Conservation (phyloP, 2,113 vertebrate species). For the Cheilinus undulatus region DNA sequence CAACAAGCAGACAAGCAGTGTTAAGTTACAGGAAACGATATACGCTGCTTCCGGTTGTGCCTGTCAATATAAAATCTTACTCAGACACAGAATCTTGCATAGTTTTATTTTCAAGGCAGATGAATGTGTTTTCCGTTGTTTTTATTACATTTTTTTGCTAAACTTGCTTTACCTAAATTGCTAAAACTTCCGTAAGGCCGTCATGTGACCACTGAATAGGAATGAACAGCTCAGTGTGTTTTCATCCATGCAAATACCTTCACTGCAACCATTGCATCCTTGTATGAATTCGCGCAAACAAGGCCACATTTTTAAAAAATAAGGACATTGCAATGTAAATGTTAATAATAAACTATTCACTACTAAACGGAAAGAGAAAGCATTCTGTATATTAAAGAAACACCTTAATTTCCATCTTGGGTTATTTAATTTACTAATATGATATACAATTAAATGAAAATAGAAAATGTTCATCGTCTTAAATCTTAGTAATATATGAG, state of each 20-base stretch:
- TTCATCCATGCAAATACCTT: constrained; percentile 1
- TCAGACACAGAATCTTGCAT: fast-evolving
- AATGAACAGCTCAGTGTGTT: constrained; percentile 12
- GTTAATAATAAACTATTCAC: too few species aligned
- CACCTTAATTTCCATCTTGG: too few species aligned
- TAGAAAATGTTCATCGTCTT: too few species aligned
- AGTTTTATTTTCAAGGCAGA: constrained; percentile 4
- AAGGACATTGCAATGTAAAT: too few species aligned
- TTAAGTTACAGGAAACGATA: fast-evolving
- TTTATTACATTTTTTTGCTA: not conserved
- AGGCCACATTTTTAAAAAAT: too few species aligned
- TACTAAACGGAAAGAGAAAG: too few species aligned
- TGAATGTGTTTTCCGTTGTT: not conserved
- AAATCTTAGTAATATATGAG: too few species aligned
- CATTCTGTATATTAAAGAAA: too few species aligned
- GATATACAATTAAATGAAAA: too few species aligned
- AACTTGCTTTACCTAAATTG: not conserved
- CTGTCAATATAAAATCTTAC: constrained; percentile 20
- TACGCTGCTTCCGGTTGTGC: fast-evolving
- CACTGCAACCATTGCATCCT: too few species aligned
- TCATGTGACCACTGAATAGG: constrained; percentile 64
- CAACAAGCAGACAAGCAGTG: not conserved
- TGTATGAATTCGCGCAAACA: too few species aligned
- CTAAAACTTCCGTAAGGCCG: constrained; percentile 54
- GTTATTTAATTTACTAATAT: too few species aligned